phyloP scores from a whole-genome alignment of 2,888 invertebrate genomes.

The Liopterus haemorrhoidalis region DNA sequence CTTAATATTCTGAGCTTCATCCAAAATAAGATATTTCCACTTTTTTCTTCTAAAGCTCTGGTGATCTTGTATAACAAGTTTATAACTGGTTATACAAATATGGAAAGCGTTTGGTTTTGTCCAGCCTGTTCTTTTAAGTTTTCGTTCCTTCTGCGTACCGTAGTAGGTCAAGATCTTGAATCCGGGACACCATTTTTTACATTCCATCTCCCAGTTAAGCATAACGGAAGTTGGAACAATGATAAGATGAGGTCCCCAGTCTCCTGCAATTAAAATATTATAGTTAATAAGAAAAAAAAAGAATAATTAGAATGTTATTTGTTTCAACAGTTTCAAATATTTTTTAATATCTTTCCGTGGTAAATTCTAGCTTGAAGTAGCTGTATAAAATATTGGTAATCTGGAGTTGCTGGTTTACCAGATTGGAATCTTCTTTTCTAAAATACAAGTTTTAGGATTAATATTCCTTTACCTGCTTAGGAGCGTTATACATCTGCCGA shows the following conservation, averaged over 20 bases:
- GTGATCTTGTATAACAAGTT: slow-evolving; percentile 96
- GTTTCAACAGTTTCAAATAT: no score
- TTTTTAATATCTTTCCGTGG: no score
- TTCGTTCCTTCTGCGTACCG: slow-evolving; percentile 92
- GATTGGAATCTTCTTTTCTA: no score
- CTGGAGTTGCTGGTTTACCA: no score
- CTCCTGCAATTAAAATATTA: slow-evolving; percentile 50
- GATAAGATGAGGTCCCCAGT: slow-evolving; percentile 99
- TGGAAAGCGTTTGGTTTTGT: slow-evolving; percentile 98
- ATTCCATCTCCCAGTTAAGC: slow-evolving; percentile 99
- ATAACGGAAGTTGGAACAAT: slow-evolving; percentile 99
- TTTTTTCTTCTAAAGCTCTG: slow-evolving; percentile 94
- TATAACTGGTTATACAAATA: slow-evolving; percentile 96
- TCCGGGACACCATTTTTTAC: slow-evolving; percentile 99
- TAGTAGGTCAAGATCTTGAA: slow-evolving; percentile 99
- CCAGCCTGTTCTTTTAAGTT: slow-evolving; percentile 89
- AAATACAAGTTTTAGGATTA: no score
- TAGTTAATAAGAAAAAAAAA: no score
- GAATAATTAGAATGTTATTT: no score
- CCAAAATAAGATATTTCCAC: slow-evolving; percentile 97
- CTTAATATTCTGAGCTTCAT: slow-evolving; percentile 99
- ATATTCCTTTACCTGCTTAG: no score
- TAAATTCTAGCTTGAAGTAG: no score
- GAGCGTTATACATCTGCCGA: no score
- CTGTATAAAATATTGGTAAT: no score